Conservation (phyloP, 2,888 invertebrate species). For the Polyploca ridens region DNA sequence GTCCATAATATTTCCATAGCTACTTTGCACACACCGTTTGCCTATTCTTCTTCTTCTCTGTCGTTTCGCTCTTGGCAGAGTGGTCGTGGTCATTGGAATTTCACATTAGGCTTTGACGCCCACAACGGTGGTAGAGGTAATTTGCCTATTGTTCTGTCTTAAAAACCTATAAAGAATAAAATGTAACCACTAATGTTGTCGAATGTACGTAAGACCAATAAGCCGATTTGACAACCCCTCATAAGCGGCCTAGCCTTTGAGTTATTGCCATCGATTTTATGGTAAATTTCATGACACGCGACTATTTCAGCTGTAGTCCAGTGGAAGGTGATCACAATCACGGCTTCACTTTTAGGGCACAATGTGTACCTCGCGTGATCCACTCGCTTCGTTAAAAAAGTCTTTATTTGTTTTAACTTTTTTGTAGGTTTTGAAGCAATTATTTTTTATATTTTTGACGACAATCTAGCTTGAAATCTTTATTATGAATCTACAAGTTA, state of each 20-base stretch:
- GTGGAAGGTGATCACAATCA: conserved; percentile 10
- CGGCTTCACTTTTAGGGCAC: conserved; percentile 3
- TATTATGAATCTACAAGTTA: too few relatives aligned
- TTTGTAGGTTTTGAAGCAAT: too few relatives aligned
- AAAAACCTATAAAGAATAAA: too few relatives aligned
- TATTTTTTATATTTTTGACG: not conserved
- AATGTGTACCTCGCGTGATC: conserved; percentile 6
- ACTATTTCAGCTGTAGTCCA: not conserved
- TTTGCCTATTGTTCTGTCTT: too few relatives aligned
- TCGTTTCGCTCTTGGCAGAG: too few relatives aligned
- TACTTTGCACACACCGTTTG: too few relatives aligned
- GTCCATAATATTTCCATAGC: too few relatives aligned
- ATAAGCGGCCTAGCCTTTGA: conserved; percentile 8
- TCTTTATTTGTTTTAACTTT: not conserved
- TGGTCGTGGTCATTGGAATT: too few relatives aligned
- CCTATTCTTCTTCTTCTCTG: too few relatives aligned
- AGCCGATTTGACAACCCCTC: conserved; percentile 10
- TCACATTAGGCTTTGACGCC: too few relatives aligned
- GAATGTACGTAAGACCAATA: conserved; percentile 9
- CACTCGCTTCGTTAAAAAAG: not conserved
- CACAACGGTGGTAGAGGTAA: too few relatives aligned
- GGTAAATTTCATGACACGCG: conserved; percentile 9
- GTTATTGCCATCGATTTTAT: conserved; percentile 13
- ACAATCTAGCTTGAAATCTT: not conserved
- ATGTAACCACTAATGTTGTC: not conserved